Conservation (phyloP, 2,888 invertebrate species). For the Scaptomyza caliginosa region DNA sequence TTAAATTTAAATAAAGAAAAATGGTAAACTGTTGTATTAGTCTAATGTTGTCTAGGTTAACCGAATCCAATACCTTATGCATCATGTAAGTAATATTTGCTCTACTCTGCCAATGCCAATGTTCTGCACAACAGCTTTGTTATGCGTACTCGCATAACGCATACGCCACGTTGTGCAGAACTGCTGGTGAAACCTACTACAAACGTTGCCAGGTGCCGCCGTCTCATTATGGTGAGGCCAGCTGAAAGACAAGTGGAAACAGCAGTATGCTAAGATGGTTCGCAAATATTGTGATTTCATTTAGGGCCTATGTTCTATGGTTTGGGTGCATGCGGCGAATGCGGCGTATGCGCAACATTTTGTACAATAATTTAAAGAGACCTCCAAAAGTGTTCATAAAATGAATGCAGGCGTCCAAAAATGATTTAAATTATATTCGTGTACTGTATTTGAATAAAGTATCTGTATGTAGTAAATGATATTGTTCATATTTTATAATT, state of each 20-base stretch:
- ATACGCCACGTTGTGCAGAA: conserved; percentile 30
- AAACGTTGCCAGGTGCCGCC: conserved; percentile 21
- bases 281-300: conserved; percentile 65
- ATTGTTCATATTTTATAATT: conserved; percentile 30
- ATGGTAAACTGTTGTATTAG: neutral
- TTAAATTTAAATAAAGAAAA: no score
- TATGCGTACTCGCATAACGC: conserved; percentile 23
- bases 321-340: conserved; percentile 25
- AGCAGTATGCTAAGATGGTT: conserved; percentile 31
- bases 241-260: conserved; percentile 19
- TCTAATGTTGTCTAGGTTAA: neutral
- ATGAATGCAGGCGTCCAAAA: conserved; percentile 5
- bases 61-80: neutral
- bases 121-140: conserved; percentile 2
- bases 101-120: neutral
- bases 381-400: neutral
- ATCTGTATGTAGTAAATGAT: conserved; percentile 1
- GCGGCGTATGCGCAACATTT: conserved; percentile 28
- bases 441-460: conserved; percentile 4
- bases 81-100: neutral
- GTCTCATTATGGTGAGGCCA: conserved; percentile 16
- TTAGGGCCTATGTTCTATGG: conserved; percentile 17
- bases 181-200: conserved; percentile 6
- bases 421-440: conserved; percentile 13
- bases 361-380: conserved; percentile 5